Percentiles rank a stretch among this genome's conserved stretches.
Conservation (phyloP, 1,140 invertebrate genomes). For the Drosophila kanapiae region DNA sequence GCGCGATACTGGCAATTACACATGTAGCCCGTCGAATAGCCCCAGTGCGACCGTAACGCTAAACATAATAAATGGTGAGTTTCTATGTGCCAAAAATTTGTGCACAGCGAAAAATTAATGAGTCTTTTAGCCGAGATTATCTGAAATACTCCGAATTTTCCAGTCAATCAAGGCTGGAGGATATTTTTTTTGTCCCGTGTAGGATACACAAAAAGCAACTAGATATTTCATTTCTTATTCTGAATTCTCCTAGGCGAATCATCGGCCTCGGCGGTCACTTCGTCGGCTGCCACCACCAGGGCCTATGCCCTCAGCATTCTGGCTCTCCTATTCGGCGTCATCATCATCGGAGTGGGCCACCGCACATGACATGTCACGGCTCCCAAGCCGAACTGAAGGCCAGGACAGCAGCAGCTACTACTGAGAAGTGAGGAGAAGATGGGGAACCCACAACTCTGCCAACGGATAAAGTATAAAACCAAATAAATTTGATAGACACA, state of each 20-base stretch:
- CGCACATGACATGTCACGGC: conserved; percentile 76
- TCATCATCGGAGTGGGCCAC: conserved; percentile 72
- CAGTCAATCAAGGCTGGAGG: neutral
- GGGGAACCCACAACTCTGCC: conserved; percentile 48
- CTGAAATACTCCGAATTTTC: neutral
- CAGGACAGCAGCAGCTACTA: conserved; percentile 16
- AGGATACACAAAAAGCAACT: neutral
- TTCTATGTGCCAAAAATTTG: conserved; percentile 7
- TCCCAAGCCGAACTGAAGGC: conserved; percentile 32
- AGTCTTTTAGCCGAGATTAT: neutral
- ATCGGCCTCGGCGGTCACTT: conserved; percentile 84
- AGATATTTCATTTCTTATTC: neutral
- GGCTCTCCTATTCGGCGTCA: conserved; percentile 70
- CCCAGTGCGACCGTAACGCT: conserved; percentile 85
- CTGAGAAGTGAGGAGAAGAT: conserved; percentile 4
- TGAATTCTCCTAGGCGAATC: conserved; percentile 72
- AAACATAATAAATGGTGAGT: conserved; percentile 85
- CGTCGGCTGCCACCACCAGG: conserved; percentile 77
- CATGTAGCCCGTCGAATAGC: conserved; percentile 85
- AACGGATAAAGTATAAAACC: conserved; percentile 49
- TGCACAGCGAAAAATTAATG: neutral
- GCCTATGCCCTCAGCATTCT: conserved; percentile 76
- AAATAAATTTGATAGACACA: conserved; percentile 44
- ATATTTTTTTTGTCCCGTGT: neutral
- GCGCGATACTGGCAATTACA: conserved; percentile 85